Conservation (phyloP, 2,113 vertebrate species). For the Lophochroa leadbeateri region DNA sequence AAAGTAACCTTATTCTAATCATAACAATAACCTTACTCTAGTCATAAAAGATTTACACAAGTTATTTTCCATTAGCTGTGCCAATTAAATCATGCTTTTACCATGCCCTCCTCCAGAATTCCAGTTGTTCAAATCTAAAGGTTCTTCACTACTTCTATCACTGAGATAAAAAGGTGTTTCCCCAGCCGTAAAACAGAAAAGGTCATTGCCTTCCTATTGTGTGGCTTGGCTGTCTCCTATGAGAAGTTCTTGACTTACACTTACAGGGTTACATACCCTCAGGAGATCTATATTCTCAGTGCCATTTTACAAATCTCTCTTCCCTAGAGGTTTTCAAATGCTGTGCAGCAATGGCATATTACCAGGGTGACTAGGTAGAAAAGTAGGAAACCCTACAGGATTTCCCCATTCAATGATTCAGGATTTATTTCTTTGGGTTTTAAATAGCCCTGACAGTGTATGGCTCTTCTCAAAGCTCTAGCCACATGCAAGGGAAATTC, state of each 20-base stretch:
- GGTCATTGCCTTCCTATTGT: background rate
- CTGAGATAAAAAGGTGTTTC: background rate
- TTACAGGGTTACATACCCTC: background rate
- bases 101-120: background rate
- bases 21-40: background rate
- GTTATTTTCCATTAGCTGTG: background rate
- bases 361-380: background rate
- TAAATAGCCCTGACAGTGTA: rapidly evolving
- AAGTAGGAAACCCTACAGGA: background rate
- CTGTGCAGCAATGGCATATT: background rate
- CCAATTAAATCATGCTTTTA: background rate
- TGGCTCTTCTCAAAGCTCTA: background rate
- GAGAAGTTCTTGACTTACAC: background rate
- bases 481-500: rapidly evolving
- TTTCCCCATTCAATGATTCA: background rate
- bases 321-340: background rate
- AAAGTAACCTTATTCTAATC: background rate
- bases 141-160: background rate
- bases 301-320: background rate
- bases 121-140: background rate
- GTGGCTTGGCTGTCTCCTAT: background rate
- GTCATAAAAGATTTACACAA: background rate
- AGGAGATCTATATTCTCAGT: background rate
- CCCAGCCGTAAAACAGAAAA: background rate
- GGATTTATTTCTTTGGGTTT: background rate